Evolutionary conservation across 1,140 invertebrate species (phyloP).

Genomic region (Rhizoglyphus robini): DNA sequence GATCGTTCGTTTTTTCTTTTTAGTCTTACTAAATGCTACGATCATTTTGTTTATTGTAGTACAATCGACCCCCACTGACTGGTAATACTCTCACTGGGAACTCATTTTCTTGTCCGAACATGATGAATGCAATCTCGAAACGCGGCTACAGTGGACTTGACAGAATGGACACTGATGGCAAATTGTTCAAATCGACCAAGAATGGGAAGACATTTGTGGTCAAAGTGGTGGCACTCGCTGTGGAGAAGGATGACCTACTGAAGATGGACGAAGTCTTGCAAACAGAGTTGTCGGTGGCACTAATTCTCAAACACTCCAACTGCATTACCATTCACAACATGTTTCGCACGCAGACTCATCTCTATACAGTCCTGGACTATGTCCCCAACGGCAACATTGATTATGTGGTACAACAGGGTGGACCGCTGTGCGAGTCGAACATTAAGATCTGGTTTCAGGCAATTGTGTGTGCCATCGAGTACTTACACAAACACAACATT

Average conservation of each 20-base stretch:
- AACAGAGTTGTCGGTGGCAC: constrained; percentile 14
- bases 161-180: constrained; percentile 17
- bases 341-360: not conserved
- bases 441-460: constrained; percentile 13
- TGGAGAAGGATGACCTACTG: not conserved
- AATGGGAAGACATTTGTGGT: constrained; percentile 12
- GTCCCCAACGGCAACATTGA: constrained; percentile 7
- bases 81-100: too few species aligned
- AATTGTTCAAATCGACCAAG: constrained; percentile 17
- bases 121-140: not conserved
- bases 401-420: constrained; percentile 6
- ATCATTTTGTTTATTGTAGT: too few species aligned
- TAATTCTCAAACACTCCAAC: constrained; percentile 8
- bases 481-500: constrained; percentile 12
- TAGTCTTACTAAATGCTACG: too few species aligned
- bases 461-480: constrained; percentile 13
- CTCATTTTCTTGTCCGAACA: too few species aligned
- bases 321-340: constrained; percentile 6
- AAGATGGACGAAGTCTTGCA: constrained; percentile 8
- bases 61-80: too few species aligned
- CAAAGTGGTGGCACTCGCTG: constrained; percentile 1
- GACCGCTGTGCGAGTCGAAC: constrained; percentile 15
- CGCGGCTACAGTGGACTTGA: not conserved
- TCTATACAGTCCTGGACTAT: constrained; percentile 22
- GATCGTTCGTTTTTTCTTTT: too few species aligned